Evolutionary conservation across 2,888 invertebrate species (phyloP).

Genomic region (Lasioglossum morio): DNA sequence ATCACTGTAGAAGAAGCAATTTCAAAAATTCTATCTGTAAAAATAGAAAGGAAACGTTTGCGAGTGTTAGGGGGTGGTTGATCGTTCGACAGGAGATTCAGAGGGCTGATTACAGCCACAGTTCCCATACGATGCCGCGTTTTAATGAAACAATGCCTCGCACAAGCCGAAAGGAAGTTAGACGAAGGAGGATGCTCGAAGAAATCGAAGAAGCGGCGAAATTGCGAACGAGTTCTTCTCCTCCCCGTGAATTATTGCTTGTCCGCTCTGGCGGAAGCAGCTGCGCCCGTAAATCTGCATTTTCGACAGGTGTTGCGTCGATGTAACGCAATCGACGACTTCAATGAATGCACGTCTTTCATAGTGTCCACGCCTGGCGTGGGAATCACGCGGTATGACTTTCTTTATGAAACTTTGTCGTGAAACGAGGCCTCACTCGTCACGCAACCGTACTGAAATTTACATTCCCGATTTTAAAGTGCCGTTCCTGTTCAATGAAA

Average conservation of each 20-base stretch:
- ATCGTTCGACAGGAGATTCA: slow-evolving; percentile 59
- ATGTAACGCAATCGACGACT: slow-evolving; percentile 67
- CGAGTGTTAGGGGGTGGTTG: slow-evolving; percentile 75
- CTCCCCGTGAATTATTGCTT: slow-evolving; percentile 68
- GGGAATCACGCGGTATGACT: slow-evolving; percentile 47
- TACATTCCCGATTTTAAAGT: neutral
- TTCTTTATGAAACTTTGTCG: slow-evolving; percentile 12
- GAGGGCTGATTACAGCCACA: slow-evolving; percentile 47
- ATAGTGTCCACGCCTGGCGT: slow-evolving; percentile 34
- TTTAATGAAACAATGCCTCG: slow-evolving; percentile 67
- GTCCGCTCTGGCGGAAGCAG: slow-evolving; percentile 74
- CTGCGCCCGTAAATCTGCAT: slow-evolving; percentile 76
- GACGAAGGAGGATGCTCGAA: slow-evolving; percentile 29
- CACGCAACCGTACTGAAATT: neutral
- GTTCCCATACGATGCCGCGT: slow-evolving; percentile 69
- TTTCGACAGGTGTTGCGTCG: slow-evolving; percentile 77
- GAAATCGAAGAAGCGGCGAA: slow-evolving; percentile 68
- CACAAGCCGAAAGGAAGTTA: slow-evolving; percentile 31
- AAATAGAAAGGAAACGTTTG: slow-evolving; percentile 41
- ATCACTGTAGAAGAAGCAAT: neutral
- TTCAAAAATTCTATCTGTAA: neutral
- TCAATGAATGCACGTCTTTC: slow-evolving; percentile 52
- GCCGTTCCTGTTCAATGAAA: too few species aligned
- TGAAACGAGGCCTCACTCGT: slow-evolving; percentile 1
- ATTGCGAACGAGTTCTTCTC: slow-evolving; percentile 65